Conservation (phyloP, 2,797 vertebrate species). For the Ctenosaura bakeri region DNA sequence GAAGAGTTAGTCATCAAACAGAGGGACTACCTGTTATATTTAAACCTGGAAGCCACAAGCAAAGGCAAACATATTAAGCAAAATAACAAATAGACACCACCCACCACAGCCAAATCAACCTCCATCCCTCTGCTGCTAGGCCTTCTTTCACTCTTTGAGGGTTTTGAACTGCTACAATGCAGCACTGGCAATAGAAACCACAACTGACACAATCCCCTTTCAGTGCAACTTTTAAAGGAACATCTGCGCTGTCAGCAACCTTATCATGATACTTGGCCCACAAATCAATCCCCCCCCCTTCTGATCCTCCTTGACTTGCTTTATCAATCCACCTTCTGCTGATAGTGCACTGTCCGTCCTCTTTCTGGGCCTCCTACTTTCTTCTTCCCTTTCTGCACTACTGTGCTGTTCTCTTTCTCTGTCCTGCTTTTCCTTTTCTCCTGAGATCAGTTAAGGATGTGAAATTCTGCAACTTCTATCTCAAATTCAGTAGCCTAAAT, state of each 20-base stretch:
- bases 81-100: slow-evolving; percentile 48
- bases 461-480: background rate
- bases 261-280: background rate
- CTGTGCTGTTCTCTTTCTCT: too few species aligned
- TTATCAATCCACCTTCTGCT: background rate
- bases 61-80: slow-evolving; percentile 53
- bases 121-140: background rate
- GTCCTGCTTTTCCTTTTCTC: background rate
- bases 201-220: background rate
- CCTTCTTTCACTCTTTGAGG: background rate
- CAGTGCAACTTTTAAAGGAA: background rate
- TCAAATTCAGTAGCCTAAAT: background rate
- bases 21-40: slow-evolving; percentile 51
- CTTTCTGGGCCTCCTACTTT: background rate
- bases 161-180: background rate
- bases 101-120: background rate
- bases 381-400: too few species aligned
- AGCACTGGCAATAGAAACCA: background rate
- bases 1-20: slow-evolving; percentile 67
- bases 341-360: background rate
- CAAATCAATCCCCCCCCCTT: background rate
- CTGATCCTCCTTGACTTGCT: background rate
- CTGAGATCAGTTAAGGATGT: too few species aligned
- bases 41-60: slow-evolving; percentile 55
- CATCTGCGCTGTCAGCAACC: background rate